Conservation (phyloP, 2,888 invertebrate genomes). For the Phanerotoma sp. region DNA sequence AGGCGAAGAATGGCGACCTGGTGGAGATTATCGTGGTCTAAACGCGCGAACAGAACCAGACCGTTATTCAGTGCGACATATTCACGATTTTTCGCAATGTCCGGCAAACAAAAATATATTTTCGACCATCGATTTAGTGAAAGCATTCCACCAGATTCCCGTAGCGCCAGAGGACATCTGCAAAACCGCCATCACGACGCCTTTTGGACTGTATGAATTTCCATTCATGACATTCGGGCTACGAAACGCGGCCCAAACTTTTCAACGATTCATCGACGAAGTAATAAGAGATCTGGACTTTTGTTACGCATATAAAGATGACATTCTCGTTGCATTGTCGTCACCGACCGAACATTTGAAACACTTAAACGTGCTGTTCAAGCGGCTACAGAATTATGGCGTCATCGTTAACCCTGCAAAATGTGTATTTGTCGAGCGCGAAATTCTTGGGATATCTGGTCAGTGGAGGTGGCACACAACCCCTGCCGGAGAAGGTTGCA, state of each 20-base stretch:
- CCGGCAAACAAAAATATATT: slow-evolving; percentile 16
- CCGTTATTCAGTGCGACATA: slow-evolving; percentile 21
- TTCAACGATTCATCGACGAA: slow-evolving; percentile 20
- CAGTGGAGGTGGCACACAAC: slow-evolving; percentile 38
- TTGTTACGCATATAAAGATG: too few relatives aligned
- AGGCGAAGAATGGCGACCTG: slow-evolving; percentile 9
- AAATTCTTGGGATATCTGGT: slow-evolving; percentile 24
- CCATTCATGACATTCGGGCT: slow-evolving; percentile 37
- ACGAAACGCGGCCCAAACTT: slow-evolving; percentile 34
- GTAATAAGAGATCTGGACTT: slow-evolving; percentile 4
- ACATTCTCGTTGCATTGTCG: slow-evolving; percentile 3
- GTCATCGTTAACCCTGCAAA: slow-evolving; percentile 12
- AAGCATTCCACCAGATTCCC: slow-evolving; percentile 22
- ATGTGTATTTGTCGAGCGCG: slow-evolving; percentile 6
- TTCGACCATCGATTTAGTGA: slow-evolving; percentile 12
- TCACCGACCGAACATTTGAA: slow-evolving; percentile 5
- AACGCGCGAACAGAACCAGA: slow-evolving; percentile 18
- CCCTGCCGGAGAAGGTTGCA: slow-evolving; percentile 41
- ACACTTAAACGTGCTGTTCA: slow-evolving; percentile 2
- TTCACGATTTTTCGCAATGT: slow-evolving; percentile 9
- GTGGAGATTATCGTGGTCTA: slow-evolving; percentile 22
- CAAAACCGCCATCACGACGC: too few relatives aligned
- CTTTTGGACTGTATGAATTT: too few relatives aligned
- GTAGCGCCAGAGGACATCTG: too few relatives aligned
- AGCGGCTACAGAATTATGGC: slow-evolving; percentile 4